A percentile compares a stretch with the other conserved stretches of the same genome.
Evolutionary conservation across 2,113 vertebrate species (phyloP).

Genomic region (Cyprinodon tularosa): DNA sequence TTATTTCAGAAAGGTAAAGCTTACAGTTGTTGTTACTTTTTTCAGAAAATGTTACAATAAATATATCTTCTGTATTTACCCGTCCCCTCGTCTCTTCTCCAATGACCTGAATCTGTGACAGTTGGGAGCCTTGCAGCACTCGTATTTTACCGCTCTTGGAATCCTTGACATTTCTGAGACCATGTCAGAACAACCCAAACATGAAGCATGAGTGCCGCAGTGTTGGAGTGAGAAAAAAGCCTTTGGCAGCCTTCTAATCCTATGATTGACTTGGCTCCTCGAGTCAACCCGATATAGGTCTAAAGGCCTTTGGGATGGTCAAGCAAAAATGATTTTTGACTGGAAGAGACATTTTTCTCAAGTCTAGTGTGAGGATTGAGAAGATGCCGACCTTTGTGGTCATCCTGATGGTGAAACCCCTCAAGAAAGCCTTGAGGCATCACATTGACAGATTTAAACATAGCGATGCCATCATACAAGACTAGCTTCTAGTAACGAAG

Average conservation of each 20-base stretch:
- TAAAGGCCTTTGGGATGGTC: constrained; percentile 62
- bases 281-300: constrained; percentile 64
- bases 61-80: constrained; percentile 8
- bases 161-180: constrained; percentile 59
- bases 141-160: constrained; percentile 37
- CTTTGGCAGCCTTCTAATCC: constrained; percentile 58
- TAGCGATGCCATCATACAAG: constrained; percentile 19
- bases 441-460: constrained; percentile 40
- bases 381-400: constrained; percentile 55
- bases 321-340: constrained; percentile 58
- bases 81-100: not conserved
- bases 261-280: constrained; percentile 69
- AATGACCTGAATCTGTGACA: constrained; percentile 23
- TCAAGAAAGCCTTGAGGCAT: constrained; percentile 20
- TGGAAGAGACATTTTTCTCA: constrained; percentile 57
- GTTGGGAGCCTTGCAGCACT: constrained; percentile 31
- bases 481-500: constrained; percentile 10
- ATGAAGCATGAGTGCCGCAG: constrained; percentile 36
- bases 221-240: constrained; percentile 58
- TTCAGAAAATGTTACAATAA: constrained; percentile 3
- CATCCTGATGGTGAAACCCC: constrained; percentile 25
- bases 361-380: constrained; percentile 22
- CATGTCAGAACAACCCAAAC: constrained; percentile 57
- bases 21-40: constrained; percentile 13
- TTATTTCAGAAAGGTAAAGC: constrained; percentile 1